Percentiles rank a stretch among this genome's conserved stretches.
These are phyloP conservation scores for Protaetia brevitarsis DNA, from an alignment of 1,140 invertebrate genomes.

Conservation along the genomic window DNA sequence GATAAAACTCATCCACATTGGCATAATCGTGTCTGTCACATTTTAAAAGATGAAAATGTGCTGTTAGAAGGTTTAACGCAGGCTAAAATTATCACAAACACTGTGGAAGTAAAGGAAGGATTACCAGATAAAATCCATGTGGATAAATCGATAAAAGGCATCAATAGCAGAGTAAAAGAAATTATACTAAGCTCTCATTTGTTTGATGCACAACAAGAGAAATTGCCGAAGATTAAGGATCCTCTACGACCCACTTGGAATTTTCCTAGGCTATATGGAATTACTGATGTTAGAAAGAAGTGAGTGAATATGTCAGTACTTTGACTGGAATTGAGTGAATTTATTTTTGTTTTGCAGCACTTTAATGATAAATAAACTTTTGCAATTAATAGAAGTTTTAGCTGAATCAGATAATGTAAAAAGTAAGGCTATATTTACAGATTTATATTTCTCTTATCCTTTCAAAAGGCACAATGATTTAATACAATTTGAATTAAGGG, in stretches of 20 bases:
- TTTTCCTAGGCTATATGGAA: constrained; percentile 69
- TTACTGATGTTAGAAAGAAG: constrained; percentile 67
- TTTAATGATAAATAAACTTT: constrained; percentile 64
- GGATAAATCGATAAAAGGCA: constrained; percentile 47
- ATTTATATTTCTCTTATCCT: constrained; percentile 54
- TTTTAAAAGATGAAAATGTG: constrained; percentile 60
- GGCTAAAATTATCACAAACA: constrained; percentile 73
- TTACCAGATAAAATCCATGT: constrained; percentile 59
- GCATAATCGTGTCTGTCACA: constrained; percentile 58
- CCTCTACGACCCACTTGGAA: constrained; percentile 64
- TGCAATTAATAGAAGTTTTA: constrained; percentile 67
- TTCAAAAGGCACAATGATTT: constrained; percentile 62
- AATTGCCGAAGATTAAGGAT: constrained; percentile 70
- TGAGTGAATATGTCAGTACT: constrained; percentile 51
- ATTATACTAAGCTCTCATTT: constrained; percentile 68
- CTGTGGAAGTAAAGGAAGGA: constrained; percentile 59
- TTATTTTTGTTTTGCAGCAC: constrained; percentile 55
- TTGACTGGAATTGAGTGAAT: not conserved
- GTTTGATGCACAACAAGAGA: constrained; percentile 75
- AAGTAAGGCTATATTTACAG: constrained; percentile 56
- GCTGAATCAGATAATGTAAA: constrained; percentile 54
- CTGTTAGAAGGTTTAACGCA: constrained; percentile 69
- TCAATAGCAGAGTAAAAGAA: constrained; percentile 57
- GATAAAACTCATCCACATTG: constrained; percentile 63
- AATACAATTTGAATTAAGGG: constrained; percentile 61